Evolutionary conservation across 2,888 invertebrate species (phyloP).

Genomic region (Ophion slaviceki): DNA sequence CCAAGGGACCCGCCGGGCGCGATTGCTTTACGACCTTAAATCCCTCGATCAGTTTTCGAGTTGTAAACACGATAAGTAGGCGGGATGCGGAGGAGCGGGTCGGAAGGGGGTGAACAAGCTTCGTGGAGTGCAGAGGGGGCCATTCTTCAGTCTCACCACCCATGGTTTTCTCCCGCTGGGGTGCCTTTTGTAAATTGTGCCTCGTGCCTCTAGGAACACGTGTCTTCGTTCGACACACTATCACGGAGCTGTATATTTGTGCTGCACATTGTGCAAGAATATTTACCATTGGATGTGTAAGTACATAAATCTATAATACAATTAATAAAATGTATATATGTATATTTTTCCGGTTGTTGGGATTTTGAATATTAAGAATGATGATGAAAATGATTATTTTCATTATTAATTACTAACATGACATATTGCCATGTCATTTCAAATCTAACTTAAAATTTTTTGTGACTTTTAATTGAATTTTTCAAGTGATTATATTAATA

Average conservation of each 20-base stretch:
- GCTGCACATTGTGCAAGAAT: background rate
- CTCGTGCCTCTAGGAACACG: constrained; percentile 55
- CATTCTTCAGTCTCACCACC: constrained; percentile 65
- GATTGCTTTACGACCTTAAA: constrained; percentile 63
- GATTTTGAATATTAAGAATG: no score
- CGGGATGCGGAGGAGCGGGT: background rate
- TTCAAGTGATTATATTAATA: no score
- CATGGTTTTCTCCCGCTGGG: constrained; percentile 61
- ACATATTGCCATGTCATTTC: no score
- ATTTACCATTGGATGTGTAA: background rate
- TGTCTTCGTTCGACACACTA: constrained; percentile 28
- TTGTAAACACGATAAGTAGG: constrained; percentile 64
- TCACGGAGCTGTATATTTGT: background rate
- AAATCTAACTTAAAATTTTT: no score
- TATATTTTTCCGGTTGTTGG: background rate
- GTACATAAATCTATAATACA: no score
- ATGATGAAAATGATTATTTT: no score
- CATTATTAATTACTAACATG: no score
- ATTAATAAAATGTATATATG: no score
- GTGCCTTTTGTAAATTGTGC: constrained; percentile 44
- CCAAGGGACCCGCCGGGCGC: constrained; percentile 17
- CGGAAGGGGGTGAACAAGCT: background rate
- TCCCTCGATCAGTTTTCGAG: constrained; percentile 68
- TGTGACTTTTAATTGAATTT: no score
- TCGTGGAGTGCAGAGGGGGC: constrained; percentile 31